phyloP scores from a whole-genome alignment of 2,888 invertebrate species.

The Cheilosia vulpina region DNA sequence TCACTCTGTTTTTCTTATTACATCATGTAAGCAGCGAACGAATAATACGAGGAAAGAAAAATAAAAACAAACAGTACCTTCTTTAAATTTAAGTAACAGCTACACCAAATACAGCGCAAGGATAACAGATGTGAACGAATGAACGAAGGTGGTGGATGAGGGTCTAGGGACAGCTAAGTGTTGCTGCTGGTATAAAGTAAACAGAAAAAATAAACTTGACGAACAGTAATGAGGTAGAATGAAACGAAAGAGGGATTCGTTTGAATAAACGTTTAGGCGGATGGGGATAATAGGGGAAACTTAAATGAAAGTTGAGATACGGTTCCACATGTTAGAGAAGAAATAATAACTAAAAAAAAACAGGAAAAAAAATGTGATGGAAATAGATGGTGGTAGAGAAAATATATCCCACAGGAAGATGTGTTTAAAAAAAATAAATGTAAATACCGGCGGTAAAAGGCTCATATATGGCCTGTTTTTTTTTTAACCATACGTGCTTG shows the following conservation, averaged over 20 bases:
- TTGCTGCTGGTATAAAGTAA: slow-evolving; percentile 20
- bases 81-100: slow-evolving; percentile 15
- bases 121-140: slow-evolving; percentile 33
- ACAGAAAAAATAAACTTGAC: neutral
- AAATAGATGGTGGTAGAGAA: neutral
- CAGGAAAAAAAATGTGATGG: neutral
- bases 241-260: slow-evolving; percentile 12
- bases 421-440: no score
- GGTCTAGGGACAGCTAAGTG: neutral
- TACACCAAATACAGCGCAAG: neutral
- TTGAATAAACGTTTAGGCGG: neutral
- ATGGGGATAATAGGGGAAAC: neutral
- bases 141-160: neutral
- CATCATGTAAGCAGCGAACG: slow-evolving; percentile 8
- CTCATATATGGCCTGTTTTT: no score
- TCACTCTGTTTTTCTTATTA: slow-evolving; percentile 33
- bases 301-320: slow-evolving; percentile 3
- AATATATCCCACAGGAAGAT: neutral
- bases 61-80: slow-evolving; percentile 1
- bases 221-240: neutral
- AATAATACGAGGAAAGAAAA: slow-evolving; percentile 2
- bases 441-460: no score
- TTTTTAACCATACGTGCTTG: no score
- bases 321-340: slow-evolving; percentile 12
- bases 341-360: neutral